These are phyloP conservation scores for Sesamia nonagrioides DNA, from an alignment of 1,140 invertebrate species.

Conservation along the genomic window DNA sequence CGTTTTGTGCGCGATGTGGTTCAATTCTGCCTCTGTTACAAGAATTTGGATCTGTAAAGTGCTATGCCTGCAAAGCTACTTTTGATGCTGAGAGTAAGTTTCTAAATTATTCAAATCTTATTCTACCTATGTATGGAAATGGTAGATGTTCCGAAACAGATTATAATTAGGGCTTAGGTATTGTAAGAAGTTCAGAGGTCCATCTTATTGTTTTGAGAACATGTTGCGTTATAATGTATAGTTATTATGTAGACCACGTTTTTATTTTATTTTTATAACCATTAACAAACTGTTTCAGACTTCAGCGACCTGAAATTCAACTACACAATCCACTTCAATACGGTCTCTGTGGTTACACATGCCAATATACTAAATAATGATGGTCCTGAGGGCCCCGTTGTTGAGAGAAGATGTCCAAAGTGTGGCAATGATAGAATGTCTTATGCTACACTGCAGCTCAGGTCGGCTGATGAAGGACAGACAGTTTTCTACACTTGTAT, in stretches of 20 bases:
- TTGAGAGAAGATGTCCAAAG: constrained; percentile 95
- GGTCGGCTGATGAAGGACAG: constrained; percentile 99
- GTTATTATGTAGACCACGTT: too few species aligned
- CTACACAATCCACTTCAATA: constrained; percentile 91
- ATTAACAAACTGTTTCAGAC: constrained; percentile 84
- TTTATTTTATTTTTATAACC: too few species aligned
- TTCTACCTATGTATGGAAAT: too few species aligned
- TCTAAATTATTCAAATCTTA: too few species aligned
- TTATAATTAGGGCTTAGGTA: too few species aligned
- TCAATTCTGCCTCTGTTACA: constrained; percentile 79
- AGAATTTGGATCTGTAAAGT: constrained; percentile 79
- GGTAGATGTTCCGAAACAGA: too few species aligned
- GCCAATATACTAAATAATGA: constrained; percentile 75
- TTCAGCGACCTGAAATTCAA: constrained; percentile 89
- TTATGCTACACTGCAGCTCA: constrained; percentile 97
- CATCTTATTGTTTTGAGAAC: too few species aligned
- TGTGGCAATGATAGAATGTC: constrained; percentile 97
- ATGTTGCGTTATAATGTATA: too few species aligned
- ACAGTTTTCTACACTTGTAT: constrained; percentile 99
- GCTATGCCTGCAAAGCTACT: constrained; percentile 75
- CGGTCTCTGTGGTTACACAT: constrained; percentile 75
- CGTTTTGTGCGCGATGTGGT: constrained; percentile 80
- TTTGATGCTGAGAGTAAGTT: constrained; percentile 80
- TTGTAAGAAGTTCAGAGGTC: too few species aligned
- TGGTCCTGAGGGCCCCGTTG: constrained; percentile 92